A percentile compares a stretch with the other conserved stretches of the same genome.
Evolutionary conservation across 2,888 invertebrate species (phyloP).

Genomic region (Ennomos fuscantarius): DNA sequence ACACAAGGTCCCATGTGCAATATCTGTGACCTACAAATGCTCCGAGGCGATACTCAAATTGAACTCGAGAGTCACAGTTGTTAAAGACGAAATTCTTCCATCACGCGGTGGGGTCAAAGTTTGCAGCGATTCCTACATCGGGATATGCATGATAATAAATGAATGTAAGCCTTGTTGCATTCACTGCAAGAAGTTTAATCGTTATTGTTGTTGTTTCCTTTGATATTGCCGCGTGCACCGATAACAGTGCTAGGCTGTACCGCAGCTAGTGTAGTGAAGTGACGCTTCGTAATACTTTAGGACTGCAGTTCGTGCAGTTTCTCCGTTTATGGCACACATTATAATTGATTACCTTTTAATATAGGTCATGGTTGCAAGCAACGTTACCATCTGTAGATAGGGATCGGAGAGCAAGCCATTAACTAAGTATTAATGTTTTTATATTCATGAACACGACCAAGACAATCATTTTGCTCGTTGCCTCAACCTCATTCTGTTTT

Average conservation of each 20-base stretch:
- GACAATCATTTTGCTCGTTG: constrained; percentile 31
- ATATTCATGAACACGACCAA: constrained; percentile 39
- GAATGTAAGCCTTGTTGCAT: constrained; percentile 62
- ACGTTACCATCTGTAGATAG: constrained; percentile 58
- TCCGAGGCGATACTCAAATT: constrained; percentile 50
- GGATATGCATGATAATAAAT: constrained; percentile 48
- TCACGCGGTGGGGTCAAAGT: constrained; percentile 66
- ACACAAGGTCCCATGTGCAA: constrained; percentile 72
- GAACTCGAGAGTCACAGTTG: constrained; percentile 54
- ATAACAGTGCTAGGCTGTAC: constrained; percentile 60
- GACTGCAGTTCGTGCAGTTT: constrained; percentile 59
- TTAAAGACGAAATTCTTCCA: constrained; percentile 63
- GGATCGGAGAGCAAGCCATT: constrained; percentile 57
- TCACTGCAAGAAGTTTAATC: constrained; percentile 58
- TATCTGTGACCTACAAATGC: constrained; percentile 73
- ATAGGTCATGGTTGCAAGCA: constrained; percentile 65
- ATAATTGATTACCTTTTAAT: constrained; percentile 65
- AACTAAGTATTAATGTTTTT: constrained; percentile 39
- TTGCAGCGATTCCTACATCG: constrained; percentile 65
- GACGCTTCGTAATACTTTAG: constrained; percentile 53
- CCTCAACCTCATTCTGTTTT: constrained; percentile 35
- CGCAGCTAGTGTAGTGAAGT: constrained; percentile 16
- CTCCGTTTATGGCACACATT: constrained; percentile 66
- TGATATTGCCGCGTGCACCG: constrained; percentile 69
- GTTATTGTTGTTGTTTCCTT: constrained; percentile 57